Evolutionary conservation across 1,140 invertebrate species (phyloP), one percentile per base, ranked within the genome.

Genomic region (Drosophila oshimai): DNA sequence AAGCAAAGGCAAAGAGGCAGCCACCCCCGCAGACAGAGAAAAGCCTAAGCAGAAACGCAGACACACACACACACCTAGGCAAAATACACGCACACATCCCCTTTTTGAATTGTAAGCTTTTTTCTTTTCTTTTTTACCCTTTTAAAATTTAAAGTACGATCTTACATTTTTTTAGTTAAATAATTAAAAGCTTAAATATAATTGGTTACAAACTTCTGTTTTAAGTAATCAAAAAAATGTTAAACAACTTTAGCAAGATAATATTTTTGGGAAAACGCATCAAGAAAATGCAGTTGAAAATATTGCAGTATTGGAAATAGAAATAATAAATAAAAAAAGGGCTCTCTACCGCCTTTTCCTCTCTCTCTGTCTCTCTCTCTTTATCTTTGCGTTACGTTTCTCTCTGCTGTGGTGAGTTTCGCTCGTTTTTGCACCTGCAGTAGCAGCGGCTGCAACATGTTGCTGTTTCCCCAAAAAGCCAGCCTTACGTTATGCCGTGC

Each of bases 21-120:
- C 83, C 78, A 76, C 77, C 77, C 72, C 68, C 68, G 72, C 73
- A 81, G 77, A 76, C 77, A 62, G 12, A 20, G 34, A 60, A 72
- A 57, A 65, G 71, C 58, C 58, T 28, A 65, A 64, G 33, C 58
- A 39, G 12, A 37, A 45, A 36, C 42, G 31, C n/a, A 41, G 4
- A 46, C 17, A 22, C 22, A 22, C 22, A 3, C 22, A 22, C 18
- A 44, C 39, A 53, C 64, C 22, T 39, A 36, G 18, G 20, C 20
- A 17, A 47, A 1, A 15, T n/a, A 42, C 7, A 54, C 3, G 24
- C 33, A 55, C 17, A 13, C 26, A 57, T 24, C n/a, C 54, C 17
- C 20, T 31, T 31, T 24, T 46, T 12, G 4, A 4, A 6, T 42
- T 4, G 17, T 34, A n/a, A 29, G n/a, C n/a, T n/a, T n/a, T n/a